Evolutionary conservation across 2,113 vertebrate species (phyloP), one percentile per base, ranked within the genome.

Genomic region (Pimephales promelas): DNA sequence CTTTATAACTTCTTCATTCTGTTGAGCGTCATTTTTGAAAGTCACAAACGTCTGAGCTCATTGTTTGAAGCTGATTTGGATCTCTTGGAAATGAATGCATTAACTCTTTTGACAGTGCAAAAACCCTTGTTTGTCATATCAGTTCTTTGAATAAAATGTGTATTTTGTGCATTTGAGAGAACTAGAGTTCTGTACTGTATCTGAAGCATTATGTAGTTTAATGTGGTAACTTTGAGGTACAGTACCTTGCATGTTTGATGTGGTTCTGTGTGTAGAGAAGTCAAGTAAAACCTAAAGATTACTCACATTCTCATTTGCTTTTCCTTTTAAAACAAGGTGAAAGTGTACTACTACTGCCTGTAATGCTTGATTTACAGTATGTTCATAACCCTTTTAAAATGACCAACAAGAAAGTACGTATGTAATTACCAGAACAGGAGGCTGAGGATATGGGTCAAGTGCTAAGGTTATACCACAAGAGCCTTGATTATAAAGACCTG

Each of bases 401-500:
- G 77, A 79, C 77, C 66, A 64, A 79, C 24, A 79, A 79, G 77
- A 79, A 79, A 64, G 57, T 47, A 79, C 24, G 45, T 14, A 10
- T 62, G n/a, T 43, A 20, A 43, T 79, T 79, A 66, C 75, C 75
- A 61, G 75, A 78, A 78, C 31, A 26, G n/a, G 36, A 61, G 36
- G 56, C 1, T 26, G 16, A 64, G 16, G 61, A 79, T 62, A 64
- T 62, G 57, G 57, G 57, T 79, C 59, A 64, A 22, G 18, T 64
- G n/a, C 10, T 7, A 64, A 62, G 56, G 56, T 78, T 78, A 36
- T n/a, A 62, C 76, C 36, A 74, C 45, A 74, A 16, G 71, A 28
- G 76, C 34, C 24, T 45, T 79, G 24, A 64, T 79, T 49, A 64
- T 49, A 43, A 79, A 61, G 56, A 78, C n/a, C 36, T 79, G 26